phyloP scores from a whole-genome alignment of 2,888 invertebrate species.

The Oasisia sp. region DNA sequence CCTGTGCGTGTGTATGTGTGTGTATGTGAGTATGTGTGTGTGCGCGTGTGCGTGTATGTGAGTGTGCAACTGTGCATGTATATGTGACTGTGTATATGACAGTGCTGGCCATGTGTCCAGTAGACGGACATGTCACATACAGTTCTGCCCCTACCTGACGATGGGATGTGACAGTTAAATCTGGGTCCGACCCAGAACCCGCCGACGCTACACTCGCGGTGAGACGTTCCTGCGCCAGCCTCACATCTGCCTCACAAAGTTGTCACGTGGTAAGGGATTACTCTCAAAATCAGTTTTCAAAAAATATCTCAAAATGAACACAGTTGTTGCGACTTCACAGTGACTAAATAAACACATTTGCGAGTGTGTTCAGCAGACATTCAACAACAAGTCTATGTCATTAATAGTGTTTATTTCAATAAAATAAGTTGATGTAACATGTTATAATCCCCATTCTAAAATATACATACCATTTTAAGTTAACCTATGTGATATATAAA shows the following conservation, averaged over 20 bases:
- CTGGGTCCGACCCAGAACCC: background rate
- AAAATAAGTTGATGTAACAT: too few species aligned
- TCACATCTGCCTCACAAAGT: background rate
- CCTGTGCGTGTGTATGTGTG: too few species aligned
- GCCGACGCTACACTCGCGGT: background rate
- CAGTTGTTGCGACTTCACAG: too few species aligned
- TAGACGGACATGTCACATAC: background rate
- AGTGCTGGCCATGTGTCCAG: background rate
- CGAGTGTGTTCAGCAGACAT: too few species aligned
- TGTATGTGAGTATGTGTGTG: too few species aligned
- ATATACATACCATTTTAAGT: too few species aligned
- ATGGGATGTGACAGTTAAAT: background rate
- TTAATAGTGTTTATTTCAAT: too few species aligned
- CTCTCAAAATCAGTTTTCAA: background rate
- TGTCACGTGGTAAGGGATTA: background rate
- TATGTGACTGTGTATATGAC: background rate
- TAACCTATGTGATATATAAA: too few species aligned
- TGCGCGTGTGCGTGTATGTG: too few species aligned
- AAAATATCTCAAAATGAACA: background rate
- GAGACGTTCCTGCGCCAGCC: background rate
- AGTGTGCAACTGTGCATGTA: background rate
- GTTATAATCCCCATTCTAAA: too few species aligned
- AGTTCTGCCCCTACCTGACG: background rate
- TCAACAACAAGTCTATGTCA: too few species aligned
- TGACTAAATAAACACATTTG: too few species aligned